phyloP scores from a whole-genome alignment of 2,113 vertebrate species.

The Daphoenositta chrysoptera region DNA sequence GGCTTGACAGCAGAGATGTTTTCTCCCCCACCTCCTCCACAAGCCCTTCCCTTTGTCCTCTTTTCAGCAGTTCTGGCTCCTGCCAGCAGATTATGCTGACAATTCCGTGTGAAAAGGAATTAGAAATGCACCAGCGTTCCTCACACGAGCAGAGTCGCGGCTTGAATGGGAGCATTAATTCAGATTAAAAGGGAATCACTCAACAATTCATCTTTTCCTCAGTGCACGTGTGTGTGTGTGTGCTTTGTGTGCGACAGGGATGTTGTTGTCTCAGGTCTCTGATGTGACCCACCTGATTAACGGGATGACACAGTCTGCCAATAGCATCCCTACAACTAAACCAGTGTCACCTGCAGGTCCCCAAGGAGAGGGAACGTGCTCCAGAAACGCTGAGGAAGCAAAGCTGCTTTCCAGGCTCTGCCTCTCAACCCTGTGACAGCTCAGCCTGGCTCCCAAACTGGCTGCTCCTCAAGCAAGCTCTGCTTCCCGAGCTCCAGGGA shows the following conservation, averaged over 20 bases:
- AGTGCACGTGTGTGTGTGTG: neutral
- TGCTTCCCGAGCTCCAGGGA: neutral
- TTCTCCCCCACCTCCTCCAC: conserved; percentile 43
- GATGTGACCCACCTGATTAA: conserved; percentile 17
- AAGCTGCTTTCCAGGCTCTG: neutral
- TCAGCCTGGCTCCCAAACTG: neutral
- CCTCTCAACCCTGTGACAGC: neutral
- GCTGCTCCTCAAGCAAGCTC: neutral
- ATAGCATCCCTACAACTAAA: neutral
- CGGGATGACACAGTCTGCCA: neutral
- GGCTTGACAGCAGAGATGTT: conserved; percentile 15
- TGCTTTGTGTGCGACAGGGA: neutral
- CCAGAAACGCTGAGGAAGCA: neutral
- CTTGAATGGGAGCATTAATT: conserved; percentile 65
- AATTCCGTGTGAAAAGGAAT: conserved; percentile 39
- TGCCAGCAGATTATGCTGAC: conserved; percentile 50
- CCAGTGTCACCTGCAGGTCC: neutral
- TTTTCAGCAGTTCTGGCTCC: conserved; percentile 42
- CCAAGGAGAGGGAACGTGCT: neutral
- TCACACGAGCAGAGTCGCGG: neutral
- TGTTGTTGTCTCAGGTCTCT: conserved; percentile 11
- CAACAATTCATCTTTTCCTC: conserved; percentile 18
- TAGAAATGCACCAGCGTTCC: conserved; percentile 36
- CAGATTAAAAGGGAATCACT: conserved; percentile 54
- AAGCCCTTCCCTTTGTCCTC: conserved; percentile 42